Evolutionary conservation across 2,888 invertebrate genomes (phyloP).

Genomic region (Chrysotoxum bicinctum): DNA sequence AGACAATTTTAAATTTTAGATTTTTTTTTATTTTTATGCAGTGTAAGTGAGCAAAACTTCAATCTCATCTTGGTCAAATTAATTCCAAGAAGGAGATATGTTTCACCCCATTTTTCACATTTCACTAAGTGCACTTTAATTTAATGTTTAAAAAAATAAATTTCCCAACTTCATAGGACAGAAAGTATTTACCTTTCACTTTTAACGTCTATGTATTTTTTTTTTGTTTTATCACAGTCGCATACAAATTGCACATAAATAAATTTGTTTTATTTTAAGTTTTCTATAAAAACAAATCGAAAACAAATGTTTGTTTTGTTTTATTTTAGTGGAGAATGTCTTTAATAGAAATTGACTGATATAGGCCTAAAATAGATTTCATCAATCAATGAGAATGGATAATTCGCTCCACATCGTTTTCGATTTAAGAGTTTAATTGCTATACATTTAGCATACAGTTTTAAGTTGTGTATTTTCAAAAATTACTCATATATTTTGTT

Average conservation of each 20-base stretch:
- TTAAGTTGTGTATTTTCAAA: background rate
- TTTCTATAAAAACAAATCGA: background rate
- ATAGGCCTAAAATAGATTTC: constrained; percentile 32
- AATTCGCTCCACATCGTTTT: constrained; percentile 10
- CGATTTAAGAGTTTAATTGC: background rate
- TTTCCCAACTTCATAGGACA: background rate
- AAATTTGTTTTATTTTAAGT: constrained; percentile 3
- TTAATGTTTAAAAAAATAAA: too few relatives aligned
- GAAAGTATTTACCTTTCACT: background rate
- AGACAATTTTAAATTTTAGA: too few relatives aligned
- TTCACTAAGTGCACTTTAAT: too few relatives aligned
- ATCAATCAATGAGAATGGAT: constrained; percentile 18
- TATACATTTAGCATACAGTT: background rate
- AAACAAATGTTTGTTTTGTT: constrained; percentile 6
- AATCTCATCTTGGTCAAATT: too few relatives aligned
- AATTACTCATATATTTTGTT: background rate
- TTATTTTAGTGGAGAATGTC: constrained; percentile 11
- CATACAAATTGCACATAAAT: background rate
- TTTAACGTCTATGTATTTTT: background rate
- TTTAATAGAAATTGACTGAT: background rate
- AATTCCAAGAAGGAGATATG: too few relatives aligned
- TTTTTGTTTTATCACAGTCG: background rate
- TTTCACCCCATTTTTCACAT: too few relatives aligned
- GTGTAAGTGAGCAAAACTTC: too few relatives aligned
- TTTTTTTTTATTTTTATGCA: too few relatives aligned